A percentile compares a stretch with the other conserved stretches of the same genome.
Conservation (phyloP, 2,113 vertebrate species). For the Motacilla alba region DNA sequence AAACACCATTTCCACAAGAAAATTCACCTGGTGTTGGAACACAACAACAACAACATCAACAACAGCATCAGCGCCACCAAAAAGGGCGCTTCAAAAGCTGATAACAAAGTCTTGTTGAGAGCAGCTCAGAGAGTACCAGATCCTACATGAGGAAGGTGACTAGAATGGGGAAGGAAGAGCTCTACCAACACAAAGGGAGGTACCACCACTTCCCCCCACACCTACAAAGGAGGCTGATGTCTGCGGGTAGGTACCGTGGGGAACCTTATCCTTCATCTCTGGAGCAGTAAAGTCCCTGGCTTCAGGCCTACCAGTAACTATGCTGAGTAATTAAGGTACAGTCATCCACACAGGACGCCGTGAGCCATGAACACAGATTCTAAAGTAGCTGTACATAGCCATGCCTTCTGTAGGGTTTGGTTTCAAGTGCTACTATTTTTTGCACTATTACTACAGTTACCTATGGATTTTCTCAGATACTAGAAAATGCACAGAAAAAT, state of each 20-base stretch:
- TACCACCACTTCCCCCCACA: not conserved
- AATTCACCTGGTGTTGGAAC: not conserved
- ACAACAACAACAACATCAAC: not conserved
- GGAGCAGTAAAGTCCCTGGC: not conserved
- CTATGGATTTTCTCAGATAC: not conserved
- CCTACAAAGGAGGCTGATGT: not conserved
- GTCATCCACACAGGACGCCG: not conserved
- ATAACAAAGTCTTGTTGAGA: not conserved
- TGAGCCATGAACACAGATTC: not conserved
- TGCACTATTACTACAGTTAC: not conserved
- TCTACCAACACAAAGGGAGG: not conserved
- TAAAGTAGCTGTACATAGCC: not conserved
- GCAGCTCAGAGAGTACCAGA: not conserved
- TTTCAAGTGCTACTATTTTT: not conserved
- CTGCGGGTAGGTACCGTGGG: not conserved
- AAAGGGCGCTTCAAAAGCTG: not conserved
- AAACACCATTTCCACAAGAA: not conserved
- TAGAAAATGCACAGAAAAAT: not conserved
- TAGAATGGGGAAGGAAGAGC: not conserved
- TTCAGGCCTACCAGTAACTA: not conserved
- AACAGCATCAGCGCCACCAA: not conserved
- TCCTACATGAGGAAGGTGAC: accelerated
- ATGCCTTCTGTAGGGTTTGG: not conserved
- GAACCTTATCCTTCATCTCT: not conserved
- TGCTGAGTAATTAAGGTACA: not conserved